phyloP scores from a whole-genome alignment of 2,113 vertebrate species.

The Peromyscus leucopus region DNA sequence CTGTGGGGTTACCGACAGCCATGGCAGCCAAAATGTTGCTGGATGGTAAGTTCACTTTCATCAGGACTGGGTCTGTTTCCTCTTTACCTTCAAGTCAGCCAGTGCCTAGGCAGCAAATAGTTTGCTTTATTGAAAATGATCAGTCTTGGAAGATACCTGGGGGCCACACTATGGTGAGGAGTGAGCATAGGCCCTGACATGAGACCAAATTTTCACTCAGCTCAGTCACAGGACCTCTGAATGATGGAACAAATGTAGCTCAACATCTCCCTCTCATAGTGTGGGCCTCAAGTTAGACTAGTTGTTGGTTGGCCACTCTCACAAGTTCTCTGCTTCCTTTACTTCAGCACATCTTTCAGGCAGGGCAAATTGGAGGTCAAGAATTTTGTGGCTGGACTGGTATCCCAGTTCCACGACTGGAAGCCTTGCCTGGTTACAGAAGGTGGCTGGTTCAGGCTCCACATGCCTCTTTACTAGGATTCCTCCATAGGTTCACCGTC shows the following conservation, averaged over 20 bases:
- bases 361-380: neutral
- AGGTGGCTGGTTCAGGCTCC: neutral
- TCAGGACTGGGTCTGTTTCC: neutral
- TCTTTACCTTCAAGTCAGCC: neutral
- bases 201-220: neutral
- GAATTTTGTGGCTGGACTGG: neutral
- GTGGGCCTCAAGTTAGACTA: neutral
- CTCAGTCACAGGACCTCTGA: neutral
- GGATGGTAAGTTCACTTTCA: conserved; percentile 90
- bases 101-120: neutral
- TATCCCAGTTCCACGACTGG: neutral
- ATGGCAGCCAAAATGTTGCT: conserved; percentile 97
- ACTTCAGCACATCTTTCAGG: neutral
- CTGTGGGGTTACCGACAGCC: conserved; percentile 95
- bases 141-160: neutral
- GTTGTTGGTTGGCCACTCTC: neutral
- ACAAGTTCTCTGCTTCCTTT: neutral
- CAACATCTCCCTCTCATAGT: neutral
- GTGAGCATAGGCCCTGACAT: neutral
- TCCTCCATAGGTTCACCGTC: neutral
- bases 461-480: neutral
- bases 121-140: neutral
- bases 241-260: neutral
- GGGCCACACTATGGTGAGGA: neutral
- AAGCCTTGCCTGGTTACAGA: neutral